A percentile compares a stretch with the other conserved stretches of the same genome.
phyloP scores from a whole-genome alignment of 2,888 invertebrate genomes.

The Drosophila siamana region DNA sequence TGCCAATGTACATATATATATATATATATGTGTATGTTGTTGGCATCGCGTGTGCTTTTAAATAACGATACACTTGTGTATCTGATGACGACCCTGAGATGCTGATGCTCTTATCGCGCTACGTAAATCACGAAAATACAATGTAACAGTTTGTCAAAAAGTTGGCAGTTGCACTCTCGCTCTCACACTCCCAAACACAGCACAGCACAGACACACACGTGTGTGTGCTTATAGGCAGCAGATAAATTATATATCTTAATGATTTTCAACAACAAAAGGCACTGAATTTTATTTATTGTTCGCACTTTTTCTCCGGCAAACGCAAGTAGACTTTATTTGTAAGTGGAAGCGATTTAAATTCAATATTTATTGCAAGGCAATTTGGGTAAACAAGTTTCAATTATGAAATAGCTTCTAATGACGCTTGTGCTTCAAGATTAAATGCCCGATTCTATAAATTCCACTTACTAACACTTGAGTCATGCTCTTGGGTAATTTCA shows the following conservation, averaged over 20 bases:
- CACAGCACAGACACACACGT: slow-evolving; percentile 14
- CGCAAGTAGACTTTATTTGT: not conserved
- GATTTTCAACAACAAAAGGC: slow-evolving; percentile 62
- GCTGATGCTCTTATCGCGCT: slow-evolving; percentile 59
- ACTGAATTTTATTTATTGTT: slow-evolving; percentile 50
- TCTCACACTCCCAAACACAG: slow-evolving; percentile 14
- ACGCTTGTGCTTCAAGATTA: not conserved
- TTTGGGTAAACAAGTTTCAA: slow-evolving; percentile 6
- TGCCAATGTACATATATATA: slow-evolving; percentile 4
- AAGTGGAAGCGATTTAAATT: slow-evolving; percentile 31
- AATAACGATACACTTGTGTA: slow-evolving; percentile 63
- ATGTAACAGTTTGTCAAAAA: slow-evolving; percentile 72
- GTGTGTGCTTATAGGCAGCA: slow-evolving; percentile 19
- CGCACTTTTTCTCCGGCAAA: not conserved
- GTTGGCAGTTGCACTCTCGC: slow-evolving; percentile 41
- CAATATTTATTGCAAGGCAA: slow-evolving; percentile 25
- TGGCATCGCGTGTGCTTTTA: slow-evolving; percentile 56
- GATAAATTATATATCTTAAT: slow-evolving; percentile 67
- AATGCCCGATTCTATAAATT: no score
- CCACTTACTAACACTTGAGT: no score
- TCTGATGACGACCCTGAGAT: slow-evolving; percentile 39
- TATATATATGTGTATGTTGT: slow-evolving; percentile 14
- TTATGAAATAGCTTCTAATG: slow-evolving; percentile 6
- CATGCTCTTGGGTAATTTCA: no score
- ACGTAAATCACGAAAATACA: slow-evolving; percentile 66